Evolutionary conservation across 2,797 vertebrate genomes (phyloP).

Genomic region (Psittacula derbiana): DNA sequence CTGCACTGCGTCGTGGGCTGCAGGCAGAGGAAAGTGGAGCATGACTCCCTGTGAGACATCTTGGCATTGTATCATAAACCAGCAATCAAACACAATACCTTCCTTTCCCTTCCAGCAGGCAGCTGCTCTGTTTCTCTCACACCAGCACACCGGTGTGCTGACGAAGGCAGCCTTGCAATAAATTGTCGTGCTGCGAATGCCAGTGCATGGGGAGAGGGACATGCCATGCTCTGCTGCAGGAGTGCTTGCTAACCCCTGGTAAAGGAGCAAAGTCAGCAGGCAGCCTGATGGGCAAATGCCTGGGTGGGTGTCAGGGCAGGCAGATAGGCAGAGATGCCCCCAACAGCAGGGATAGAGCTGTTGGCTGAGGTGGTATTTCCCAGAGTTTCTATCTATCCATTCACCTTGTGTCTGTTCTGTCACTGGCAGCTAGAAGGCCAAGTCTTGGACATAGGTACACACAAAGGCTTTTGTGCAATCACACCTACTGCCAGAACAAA

Average conservation of each 20-base stretch:
- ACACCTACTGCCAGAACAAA: not conserved
- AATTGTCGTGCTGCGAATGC: rapidly evolving
- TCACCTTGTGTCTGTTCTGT: not conserved
- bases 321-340: not conserved
- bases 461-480: not conserved
- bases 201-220: not conserved
- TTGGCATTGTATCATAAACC: not conserved
- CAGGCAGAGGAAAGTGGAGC: not conserved
- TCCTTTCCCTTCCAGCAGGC: not conserved
- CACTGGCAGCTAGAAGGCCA: not conserved
- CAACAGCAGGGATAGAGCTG: rapidly evolving
- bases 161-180: rapidly evolving
- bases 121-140: not conserved
- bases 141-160: rapidly evolving
- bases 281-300: not conserved
- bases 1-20: rapidly evolving
- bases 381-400: not conserved
- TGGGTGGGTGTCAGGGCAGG: too few relatives aligned
- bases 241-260: rapidly evolving
- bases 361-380: not conserved
- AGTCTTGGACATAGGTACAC: not conserved
- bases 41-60: not conserved
- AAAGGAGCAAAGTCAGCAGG: not conserved
- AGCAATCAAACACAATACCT: not conserved
- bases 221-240: not conserved